Base-by-base conservation (phyloP, 2,888 invertebrate species). In the Halictus quadricinctus region DNA sequence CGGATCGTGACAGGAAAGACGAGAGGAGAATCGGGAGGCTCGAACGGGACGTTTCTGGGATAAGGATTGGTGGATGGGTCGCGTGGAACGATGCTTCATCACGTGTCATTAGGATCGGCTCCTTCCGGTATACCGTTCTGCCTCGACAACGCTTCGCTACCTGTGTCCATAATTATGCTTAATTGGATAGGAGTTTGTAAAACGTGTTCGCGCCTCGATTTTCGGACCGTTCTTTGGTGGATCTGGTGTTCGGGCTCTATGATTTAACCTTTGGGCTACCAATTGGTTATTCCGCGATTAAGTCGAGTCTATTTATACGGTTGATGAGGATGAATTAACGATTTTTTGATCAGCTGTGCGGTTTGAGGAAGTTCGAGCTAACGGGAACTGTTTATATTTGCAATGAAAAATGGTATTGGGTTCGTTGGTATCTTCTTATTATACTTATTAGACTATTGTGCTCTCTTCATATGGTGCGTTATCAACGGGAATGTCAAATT, bases 21-120 rank as follows among this genome's bases (percentile, higher is more conserved):
- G 80, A 79, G 60, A 36, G 66, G 29, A 72, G 72, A 76, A 78
- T 85, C 72, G 25, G 18, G 66, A 60, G 29, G 60, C 69, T 13
- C 6, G 74, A n/a, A 43, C 69, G n/a, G 58, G 60, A 77, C 70
- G n/a, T 76, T 70, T 15, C 18, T 43, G 66, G 72, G 43, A 80
- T 66, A 72, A 66, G 43, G 69, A 76, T 73, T 79, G 72, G 64
- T 66, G 64, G 21, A 66, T 46, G 41, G 50, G 58, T 21, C 79
- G 72, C 69, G 79, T 74, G 46, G n/a, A 18, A 69, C 48, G 76
- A 79, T 41, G 64, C 79, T 83, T 85, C 76, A 74, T 84, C 80
- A 77, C 76, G 77, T 77, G 80, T 85, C 84, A 66, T 83, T 77
- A 69, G 43, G 74, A 77, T 25, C 50, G 21, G 48, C 72, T 36